Evolutionary conservation across 2,113 vertebrate genomes (phyloP).

Genomic region (Clarias batrachus): DNA sequence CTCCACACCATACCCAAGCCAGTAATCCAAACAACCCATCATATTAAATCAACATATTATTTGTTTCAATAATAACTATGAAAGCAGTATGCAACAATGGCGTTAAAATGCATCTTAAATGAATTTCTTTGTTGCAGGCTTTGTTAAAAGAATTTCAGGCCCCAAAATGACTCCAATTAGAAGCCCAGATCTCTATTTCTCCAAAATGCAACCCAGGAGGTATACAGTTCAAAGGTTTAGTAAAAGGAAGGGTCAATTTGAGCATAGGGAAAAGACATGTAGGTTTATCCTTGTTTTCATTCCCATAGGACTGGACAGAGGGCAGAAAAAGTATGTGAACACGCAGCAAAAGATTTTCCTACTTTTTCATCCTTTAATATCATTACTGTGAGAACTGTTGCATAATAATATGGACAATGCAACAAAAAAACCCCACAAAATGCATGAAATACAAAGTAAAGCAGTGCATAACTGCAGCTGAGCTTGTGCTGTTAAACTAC

Average conservation of each 20-base stretch:
- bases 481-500: background rate
- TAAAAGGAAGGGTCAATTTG: background rate
- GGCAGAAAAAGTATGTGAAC: background rate
- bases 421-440: background rate
- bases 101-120: background rate
- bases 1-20: background rate
- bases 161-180: background rate
- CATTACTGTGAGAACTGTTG: background rate
- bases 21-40: background rate
- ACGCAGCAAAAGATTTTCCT: background rate
- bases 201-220: background rate
- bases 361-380: background rate
- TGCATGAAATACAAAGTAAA: background rate
- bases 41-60: background rate
- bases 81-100: background rate
- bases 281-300: background rate
- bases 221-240: background rate
- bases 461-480: background rate
- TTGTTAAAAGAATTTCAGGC: background rate
- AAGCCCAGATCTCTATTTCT: background rate
- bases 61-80: background rate
- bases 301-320: background rate
- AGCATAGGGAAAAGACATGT: background rate
- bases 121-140: background rate
- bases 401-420: background rate